phyloP scores from a whole-genome alignment of 2,113 vertebrate species.

The Pluvialis apricaria region DNA sequence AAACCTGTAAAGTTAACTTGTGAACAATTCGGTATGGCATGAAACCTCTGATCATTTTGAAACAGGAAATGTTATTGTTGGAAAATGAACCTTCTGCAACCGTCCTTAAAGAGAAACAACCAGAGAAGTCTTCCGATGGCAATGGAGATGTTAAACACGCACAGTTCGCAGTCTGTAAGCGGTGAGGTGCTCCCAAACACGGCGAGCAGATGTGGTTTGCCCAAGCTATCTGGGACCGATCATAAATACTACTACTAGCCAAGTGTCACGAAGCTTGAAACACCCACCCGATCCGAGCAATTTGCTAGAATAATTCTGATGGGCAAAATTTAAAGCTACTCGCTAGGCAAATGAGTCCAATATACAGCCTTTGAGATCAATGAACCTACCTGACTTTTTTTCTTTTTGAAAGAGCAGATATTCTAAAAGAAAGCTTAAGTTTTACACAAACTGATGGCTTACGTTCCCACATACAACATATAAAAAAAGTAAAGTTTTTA shows the following conservation, averaged over 20 bases:
- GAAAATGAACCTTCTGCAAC: background rate
- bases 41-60: background rate
- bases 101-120: background rate
- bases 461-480: background rate
- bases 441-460: conserved; percentile 44
- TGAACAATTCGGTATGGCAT: background rate
- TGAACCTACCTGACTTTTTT: background rate
- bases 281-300: background rate
- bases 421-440: background rate
- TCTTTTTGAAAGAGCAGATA: background rate
- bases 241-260: background rate
- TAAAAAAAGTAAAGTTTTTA: background rate
- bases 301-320: background rate
- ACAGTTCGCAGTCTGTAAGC: background rate
- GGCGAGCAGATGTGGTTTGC: background rate
- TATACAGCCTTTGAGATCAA: background rate
- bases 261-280: background rate
- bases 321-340: background rate
- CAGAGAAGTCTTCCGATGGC: background rate
- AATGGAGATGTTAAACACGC: rapidly evolving
- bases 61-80: background rate
- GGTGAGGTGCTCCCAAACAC: background rate
- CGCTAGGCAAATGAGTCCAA: background rate
- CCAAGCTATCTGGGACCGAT: background rate
- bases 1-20: conserved; percentile 20